phyloP scores from a whole-genome alignment of 1,140 invertebrate genomes.

The Dryas iulia region DNA sequence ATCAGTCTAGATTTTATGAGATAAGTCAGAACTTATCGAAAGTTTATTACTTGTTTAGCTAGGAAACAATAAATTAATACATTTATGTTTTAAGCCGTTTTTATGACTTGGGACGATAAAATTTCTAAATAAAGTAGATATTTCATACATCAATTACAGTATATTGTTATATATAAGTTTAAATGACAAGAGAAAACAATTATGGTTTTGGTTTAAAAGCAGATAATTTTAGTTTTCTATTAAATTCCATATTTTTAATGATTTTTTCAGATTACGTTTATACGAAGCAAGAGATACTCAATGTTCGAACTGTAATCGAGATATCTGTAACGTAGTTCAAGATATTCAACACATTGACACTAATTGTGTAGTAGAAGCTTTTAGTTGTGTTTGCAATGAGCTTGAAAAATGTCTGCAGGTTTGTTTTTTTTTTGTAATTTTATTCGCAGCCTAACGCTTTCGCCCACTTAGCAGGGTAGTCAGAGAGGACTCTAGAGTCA shows the following conservation, averaged over 20 bases:
- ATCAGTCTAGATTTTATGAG: constrained; percentile 58
- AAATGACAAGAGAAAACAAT: too few species aligned
- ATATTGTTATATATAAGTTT: too few species aligned
- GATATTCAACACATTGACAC: constrained; percentile 65
- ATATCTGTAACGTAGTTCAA: constrained; percentile 53
- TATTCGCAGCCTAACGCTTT: too few species aligned
- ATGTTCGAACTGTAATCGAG: constrained; percentile 39
- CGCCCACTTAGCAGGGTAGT: too few species aligned
- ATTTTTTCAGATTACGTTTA: constrained; percentile 59
- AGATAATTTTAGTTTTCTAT: too few species aligned
- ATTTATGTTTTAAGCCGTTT: too few species aligned
- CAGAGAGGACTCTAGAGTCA: too few species aligned
- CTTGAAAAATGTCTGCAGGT: constrained; percentile 67
- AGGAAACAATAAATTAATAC: constrained; percentile 33
- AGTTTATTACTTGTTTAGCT: constrained; percentile 55
- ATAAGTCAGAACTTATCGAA: constrained; percentile 35
- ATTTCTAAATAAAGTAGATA: too few species aligned
- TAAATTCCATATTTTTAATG: background rate
- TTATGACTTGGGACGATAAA: too few species aligned
- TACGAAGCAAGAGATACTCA: constrained; percentile 55
- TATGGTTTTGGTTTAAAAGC: too few species aligned
- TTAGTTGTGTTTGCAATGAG: constrained; percentile 50
- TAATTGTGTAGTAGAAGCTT: constrained; percentile 63
- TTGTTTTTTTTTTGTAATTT: background rate
- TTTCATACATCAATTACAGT: too few species aligned